phyloP scores from a whole-genome alignment of 2,113 vertebrate species.

The Phylloscopus trochilus region DNA sequence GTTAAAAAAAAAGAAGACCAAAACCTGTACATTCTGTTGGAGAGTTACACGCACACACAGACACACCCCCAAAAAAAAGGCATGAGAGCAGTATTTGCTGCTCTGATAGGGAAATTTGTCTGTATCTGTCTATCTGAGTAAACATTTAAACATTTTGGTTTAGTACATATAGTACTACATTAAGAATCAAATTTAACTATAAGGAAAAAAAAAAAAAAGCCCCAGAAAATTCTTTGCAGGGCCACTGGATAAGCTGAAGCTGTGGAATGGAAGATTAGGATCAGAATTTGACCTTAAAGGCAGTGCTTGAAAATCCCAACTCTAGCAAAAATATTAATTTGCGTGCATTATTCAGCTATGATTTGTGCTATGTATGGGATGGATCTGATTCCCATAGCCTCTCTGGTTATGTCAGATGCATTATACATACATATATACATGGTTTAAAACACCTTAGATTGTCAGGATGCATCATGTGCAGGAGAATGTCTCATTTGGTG shows the following conservation, averaged over 20 bases:
- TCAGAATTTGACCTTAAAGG: background rate
- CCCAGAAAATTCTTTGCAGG: background rate
- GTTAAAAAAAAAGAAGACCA: background rate
- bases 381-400: background rate
- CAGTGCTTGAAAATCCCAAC: background rate
- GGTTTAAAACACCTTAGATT: background rate
- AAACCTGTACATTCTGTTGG: background rate
- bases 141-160: background rate
- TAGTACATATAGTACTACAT: background rate
- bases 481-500: background rate
- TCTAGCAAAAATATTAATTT: constrained; percentile 1
- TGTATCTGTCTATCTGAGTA: background rate
- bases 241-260: background rate
- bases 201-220: background rate
- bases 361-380: background rate
- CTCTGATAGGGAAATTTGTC: background rate
- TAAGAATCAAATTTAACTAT: background rate
- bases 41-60: background rate
- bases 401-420: background rate
- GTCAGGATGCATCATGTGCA: background rate
- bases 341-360: background rate
- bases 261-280: background rate
- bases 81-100: background rate
- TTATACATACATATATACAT: background rate
- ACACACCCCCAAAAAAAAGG: background rate